Conservation (phyloP, 2,888 invertebrate species). For the Latheticus oryzae region DNA sequence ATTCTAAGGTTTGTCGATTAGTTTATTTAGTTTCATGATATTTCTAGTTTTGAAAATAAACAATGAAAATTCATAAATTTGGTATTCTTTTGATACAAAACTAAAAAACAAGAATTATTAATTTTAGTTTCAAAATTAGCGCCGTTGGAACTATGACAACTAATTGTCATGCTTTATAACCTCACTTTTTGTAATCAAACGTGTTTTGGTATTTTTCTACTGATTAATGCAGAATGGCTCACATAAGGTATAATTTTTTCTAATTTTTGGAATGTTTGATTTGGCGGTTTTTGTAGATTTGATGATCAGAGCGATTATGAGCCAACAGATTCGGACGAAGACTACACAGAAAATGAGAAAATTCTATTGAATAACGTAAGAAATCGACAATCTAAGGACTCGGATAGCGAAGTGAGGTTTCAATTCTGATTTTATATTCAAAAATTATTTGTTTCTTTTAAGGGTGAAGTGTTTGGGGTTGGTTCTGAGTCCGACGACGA, state of each 20-base stretch:
- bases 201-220: conserved; percentile 2
- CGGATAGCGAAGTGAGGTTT: conserved; percentile 63
- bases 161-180: neutral
- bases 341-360: conserved; percentile 76
- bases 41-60: too few relatives aligned
- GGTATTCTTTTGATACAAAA: too few relatives aligned
- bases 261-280: neutral
- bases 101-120: too few relatives aligned
- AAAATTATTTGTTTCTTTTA: neutral
- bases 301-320: conserved; percentile 69
- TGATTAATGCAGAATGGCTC: conserved; percentile 7
- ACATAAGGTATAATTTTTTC: conserved; percentile 16
- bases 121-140: too few relatives aligned
- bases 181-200: neutral
- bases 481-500: conserved; percentile 60
- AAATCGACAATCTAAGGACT: conserved; percentile 68
- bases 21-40: too few relatives aligned
- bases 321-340: conserved; percentile 78
- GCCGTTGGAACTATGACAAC: too few relatives aligned
- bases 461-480: conserved; percentile 75
- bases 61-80: too few relatives aligned
- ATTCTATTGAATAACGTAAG: conserved; percentile 72
- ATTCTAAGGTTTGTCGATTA: too few relatives aligned
- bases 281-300: conserved; percentile 17
- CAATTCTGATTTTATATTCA: conserved; percentile 8